phyloP scores from a whole-genome alignment of 2,113 vertebrate species.

The Pteruthius melanotis region DNA sequence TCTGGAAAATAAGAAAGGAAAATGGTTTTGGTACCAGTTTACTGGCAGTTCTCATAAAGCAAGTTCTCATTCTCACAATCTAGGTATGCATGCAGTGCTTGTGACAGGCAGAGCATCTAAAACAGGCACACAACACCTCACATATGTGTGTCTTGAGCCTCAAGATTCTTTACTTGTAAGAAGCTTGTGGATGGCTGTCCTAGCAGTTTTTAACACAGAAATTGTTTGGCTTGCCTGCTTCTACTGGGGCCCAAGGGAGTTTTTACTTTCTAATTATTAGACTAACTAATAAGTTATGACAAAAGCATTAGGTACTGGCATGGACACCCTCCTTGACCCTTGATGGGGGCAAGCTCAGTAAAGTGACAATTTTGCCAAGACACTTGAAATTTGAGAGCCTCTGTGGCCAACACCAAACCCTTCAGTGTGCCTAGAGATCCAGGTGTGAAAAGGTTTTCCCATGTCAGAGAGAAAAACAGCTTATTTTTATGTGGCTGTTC shows the following conservation, averaged over 20 bases:
- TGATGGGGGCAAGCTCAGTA: accelerated
- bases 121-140: neutral
- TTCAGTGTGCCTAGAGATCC: neutral
- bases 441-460: neutral
- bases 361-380: neutral
- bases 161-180: neutral
- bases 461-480: neutral
- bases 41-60: neutral
- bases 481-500: neutral
- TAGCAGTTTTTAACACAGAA: neutral
- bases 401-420: neutral
- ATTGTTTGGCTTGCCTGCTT: neutral
- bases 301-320: neutral
- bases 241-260: neutral
- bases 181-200: neutral
- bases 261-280: neutral
- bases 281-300: neutral
- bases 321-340: neutral
- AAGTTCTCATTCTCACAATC: neutral
- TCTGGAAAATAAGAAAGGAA: slow-evolving; percentile 24
- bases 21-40: neutral
- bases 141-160: neutral
- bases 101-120: neutral
- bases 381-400: neutral
- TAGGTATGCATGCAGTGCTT: neutral